These are phyloP conservation scores for Sebastolobus alascanus DNA, from an alignment of 2,797 vertebrate species.

Conservation along the genomic window DNA sequence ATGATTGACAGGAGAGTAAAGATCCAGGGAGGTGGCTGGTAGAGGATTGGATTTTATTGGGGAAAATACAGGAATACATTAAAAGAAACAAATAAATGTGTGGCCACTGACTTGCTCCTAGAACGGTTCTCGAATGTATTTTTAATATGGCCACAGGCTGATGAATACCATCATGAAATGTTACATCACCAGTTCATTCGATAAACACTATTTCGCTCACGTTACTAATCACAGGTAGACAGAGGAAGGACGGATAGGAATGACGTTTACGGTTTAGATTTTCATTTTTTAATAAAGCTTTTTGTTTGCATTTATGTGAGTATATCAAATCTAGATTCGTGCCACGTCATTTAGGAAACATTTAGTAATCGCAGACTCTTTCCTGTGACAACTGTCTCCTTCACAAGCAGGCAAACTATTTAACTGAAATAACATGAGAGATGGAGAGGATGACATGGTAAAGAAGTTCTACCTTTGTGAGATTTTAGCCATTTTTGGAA, in stretches of 20 bases:
- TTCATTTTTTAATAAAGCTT: background rate
- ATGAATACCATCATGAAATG: slow-evolving; percentile 40
- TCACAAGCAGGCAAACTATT: background rate
- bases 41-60: slow-evolving; percentile 25
- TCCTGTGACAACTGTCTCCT: background rate
- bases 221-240: background rate
- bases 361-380: slow-evolving; percentile 6
- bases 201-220: slow-evolving; percentile 24
- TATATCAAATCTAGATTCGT: background rate
- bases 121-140: slow-evolving; percentile 46
- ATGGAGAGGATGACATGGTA: background rate
- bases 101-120: slow-evolving; percentile 34
- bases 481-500: background rate
- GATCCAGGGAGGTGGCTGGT: slow-evolving; percentile 33
- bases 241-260: background rate
- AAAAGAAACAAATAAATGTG: slow-evolving; percentile 48
- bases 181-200: slow-evolving; percentile 39
- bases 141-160: slow-evolving; percentile 46
- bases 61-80: slow-evolving; percentile 23
- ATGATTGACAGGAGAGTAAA: slow-evolving; percentile 55
- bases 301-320: background rate
- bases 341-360: slow-evolving; percentile 15
- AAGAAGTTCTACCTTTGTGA: background rate
- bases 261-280: background rate
- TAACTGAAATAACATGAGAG: background rate